Evolutionary conservation across 35 echinoderm and acorn worm genomes (phyloP).

Genomic region (Amphiura filiformis): DNA sequence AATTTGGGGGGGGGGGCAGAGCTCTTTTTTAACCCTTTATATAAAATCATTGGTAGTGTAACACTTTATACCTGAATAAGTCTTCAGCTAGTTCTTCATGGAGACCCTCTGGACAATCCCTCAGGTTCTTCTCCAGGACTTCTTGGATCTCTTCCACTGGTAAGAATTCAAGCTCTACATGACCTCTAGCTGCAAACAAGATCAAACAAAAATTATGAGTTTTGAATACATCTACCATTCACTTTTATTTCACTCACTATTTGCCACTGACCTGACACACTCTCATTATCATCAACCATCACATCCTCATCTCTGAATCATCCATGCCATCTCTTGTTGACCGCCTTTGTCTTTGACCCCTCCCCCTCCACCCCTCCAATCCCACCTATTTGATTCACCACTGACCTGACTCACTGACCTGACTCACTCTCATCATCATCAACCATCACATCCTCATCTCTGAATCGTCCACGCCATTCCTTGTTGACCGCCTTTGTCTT

Average conservation of each 20-base stretch:
- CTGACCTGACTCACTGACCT: too few relatives aligned
- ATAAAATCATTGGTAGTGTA: too few relatives aligned
- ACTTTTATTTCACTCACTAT: too few relatives aligned
- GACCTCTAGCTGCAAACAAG: constrained; percentile 27
- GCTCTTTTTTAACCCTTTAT: too few relatives aligned
- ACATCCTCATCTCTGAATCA: background rate
- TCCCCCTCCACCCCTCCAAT: background rate
- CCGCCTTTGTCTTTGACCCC: background rate
- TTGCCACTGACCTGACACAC: too few relatives aligned
- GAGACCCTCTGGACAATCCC: constrained; percentile 77
- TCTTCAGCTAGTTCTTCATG: constrained; percentile 75
- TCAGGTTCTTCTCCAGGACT: constrained; percentile 51
- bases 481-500: background rate
- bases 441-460: background rate
- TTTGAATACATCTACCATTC: too few relatives aligned
- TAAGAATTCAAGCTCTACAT: constrained; percentile 75
- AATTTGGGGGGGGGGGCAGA: too few relatives aligned
- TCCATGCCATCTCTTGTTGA: background rate
- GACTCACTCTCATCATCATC: background rate
- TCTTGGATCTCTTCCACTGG: constrained; percentile 75
- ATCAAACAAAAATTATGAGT: background rate
- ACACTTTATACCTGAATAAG: constrained; percentile 72
- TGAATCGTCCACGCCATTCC: background rate
- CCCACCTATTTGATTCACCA: too few relatives aligned
- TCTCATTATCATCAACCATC: background rate